A percentile compares a stretch with the other conserved stretches of the same genome.
Evolutionary conservation across 2,888 invertebrate species (phyloP).

Genomic region (Pediacus dermestoides): DNA sequence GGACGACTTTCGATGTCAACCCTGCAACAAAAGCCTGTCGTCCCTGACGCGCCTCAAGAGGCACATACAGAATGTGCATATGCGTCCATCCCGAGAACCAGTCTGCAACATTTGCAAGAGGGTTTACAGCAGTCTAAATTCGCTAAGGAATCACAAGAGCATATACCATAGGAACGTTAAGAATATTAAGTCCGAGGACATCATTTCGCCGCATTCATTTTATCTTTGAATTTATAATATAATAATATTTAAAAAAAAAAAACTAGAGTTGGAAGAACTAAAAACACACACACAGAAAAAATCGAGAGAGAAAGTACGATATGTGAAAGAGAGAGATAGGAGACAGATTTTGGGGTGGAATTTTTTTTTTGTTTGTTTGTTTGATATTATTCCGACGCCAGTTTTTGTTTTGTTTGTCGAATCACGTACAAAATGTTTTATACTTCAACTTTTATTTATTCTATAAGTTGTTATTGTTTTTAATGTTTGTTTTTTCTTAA

Average conservation of each 20-base stretch:
- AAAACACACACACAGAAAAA: no score
- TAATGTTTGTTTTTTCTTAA: conserved; percentile 23
- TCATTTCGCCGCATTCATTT: conserved; percentile 46
- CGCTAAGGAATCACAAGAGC: conserved; percentile 87
- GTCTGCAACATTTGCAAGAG: conserved; percentile 91
- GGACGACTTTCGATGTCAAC: conserved; percentile 87
- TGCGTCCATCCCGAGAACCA: conserved; percentile 84
- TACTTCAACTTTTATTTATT: conserved; percentile 25
- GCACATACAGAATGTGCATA: conserved; percentile 89
- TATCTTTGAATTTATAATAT: conserved; percentile 44
- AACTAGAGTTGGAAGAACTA: no score
- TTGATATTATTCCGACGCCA: conserved; percentile 13
- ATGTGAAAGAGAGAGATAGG: no score
- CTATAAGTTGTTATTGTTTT: conserved; percentile 29
- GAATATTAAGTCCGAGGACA: conserved; percentile 62
- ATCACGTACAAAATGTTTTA: conserved; percentile 24
- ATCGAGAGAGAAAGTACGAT: no score
- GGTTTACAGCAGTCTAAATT: conserved; percentile 87
- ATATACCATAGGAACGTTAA: conserved; percentile 82
- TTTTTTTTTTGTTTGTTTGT: conserved; percentile 8
- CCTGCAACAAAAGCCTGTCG: conserved; percentile 87
- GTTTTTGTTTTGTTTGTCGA: conserved; percentile 15
- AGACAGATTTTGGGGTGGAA: conserved; percentile 6
- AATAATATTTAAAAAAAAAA: no score
- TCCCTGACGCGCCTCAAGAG: conserved; percentile 84